A percentile compares a stretch with the other conserved stretches of the same genome.
phyloP scores from a whole-genome alignment of 2,797 vertebrate genomes.

The Vireo griseus region DNA sequence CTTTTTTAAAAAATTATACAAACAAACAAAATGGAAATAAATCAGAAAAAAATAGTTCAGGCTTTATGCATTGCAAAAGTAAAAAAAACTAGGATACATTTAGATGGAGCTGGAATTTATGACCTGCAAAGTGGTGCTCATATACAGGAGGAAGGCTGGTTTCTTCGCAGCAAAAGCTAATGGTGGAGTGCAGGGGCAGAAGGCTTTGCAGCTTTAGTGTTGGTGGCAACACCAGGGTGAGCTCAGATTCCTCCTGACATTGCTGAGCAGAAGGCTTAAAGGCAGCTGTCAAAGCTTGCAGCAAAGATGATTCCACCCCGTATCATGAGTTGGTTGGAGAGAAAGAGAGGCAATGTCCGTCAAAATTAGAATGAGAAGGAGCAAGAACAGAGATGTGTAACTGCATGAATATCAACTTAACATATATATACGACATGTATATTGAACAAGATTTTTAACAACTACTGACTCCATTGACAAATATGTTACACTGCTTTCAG shows the following conservation, averaged over 20 bases:
- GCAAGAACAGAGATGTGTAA: background rate
- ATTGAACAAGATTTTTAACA: background rate
- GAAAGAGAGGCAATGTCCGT: background rate
- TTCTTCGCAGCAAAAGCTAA: background rate
- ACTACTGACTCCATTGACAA: too few species aligned
- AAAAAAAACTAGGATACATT: background rate
- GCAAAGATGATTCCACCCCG: background rate
- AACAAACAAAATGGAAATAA: background rate
- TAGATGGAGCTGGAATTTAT: background rate
- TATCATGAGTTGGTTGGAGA: background rate
- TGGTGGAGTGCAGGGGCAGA: background rate
- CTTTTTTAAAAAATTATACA: slow-evolving; percentile 42
- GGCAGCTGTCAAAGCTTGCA: background rate
- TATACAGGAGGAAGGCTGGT: background rate
- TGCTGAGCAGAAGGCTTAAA: background rate
- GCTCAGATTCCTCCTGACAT: background rate
- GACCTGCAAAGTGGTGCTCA: background rate
- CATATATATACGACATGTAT: too few species aligned
- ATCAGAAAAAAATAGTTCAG: background rate
- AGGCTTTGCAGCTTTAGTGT: background rate
- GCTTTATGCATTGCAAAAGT: background rate
- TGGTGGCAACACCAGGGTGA: background rate
- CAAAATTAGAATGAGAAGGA: background rate
- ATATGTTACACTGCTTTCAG: accelerated
- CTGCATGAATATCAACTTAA: background rate